A percentile compares a stretch with the other conserved stretches of the same genome.
These are phyloP conservation scores for Ecliptopera silaceata DNA, from an alignment of 2,888 invertebrate species.

Conservation along the genomic window DNA sequence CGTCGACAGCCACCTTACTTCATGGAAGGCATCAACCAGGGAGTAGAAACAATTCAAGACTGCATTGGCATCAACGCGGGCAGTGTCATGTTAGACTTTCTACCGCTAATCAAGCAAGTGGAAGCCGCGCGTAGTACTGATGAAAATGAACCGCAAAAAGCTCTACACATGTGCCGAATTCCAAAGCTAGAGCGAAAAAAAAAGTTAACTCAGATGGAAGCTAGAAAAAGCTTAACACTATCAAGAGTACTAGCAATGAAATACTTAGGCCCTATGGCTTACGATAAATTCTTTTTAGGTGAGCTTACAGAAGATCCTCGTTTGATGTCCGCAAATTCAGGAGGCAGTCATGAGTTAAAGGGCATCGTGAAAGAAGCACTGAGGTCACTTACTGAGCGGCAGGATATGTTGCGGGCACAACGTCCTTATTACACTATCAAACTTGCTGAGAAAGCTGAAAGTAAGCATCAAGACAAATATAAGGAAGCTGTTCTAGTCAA, in stretches of 20 bases:
- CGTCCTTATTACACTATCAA: constrained; percentile 74
- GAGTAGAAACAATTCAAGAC: constrained; percentile 74
- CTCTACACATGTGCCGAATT: constrained; percentile 63
- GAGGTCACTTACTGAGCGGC: constrained; percentile 64
- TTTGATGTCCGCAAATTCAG: constrained; percentile 66
- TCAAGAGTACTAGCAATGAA: constrained; percentile 75
- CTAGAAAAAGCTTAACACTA: constrained; percentile 63
- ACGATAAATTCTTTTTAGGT: constrained; percentile 74
- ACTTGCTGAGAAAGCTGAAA: constrained; percentile 70
- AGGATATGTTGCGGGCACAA: constrained; percentile 73
- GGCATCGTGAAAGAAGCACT: constrained; percentile 60
- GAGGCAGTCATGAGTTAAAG: constrained; percentile 58
- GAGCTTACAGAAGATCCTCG: constrained; percentile 61
- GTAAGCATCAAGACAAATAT: constrained; percentile 67
- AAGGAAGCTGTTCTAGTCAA: constrained; percentile 61
- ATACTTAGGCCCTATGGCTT: constrained; percentile 77
- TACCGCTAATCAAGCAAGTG: constrained; percentile 68
- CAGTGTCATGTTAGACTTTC: constrained; percentile 69
- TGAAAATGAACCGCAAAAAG: constrained; percentile 53
- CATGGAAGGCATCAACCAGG: constrained; percentile 74
- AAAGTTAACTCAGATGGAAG: constrained; percentile 73
- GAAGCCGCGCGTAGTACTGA: constrained; percentile 50
- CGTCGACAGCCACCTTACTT: constrained; percentile 74
- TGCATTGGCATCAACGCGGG: constrained; percentile 74
- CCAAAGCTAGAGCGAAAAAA: constrained; percentile 57